A percentile compares a stretch with the other conserved stretches of the same genome.
Evolutionary conservation across 2,797 vertebrate genomes (phyloP).

Genomic region (Trematomus bernacchii): DNA sequence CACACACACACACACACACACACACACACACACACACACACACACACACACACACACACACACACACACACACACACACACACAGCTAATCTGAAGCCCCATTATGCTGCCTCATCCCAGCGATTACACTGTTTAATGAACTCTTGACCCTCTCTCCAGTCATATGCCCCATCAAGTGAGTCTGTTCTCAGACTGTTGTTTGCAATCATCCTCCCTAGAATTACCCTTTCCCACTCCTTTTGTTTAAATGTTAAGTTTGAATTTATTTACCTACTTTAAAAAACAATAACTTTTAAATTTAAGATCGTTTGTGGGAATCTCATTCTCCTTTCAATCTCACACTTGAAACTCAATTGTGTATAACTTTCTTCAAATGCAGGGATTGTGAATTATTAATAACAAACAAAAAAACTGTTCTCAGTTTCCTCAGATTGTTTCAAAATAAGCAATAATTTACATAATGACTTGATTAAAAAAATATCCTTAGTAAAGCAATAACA

Average conservation of each 20-base stretch:
- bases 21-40: neutral
- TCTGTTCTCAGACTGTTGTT: neutral
- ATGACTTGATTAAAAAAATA: no score
- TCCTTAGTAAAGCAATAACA: no score
- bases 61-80: slow-evolving; percentile 35
- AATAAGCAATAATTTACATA: neutral
- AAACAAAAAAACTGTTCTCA: neutral
- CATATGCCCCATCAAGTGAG: slow-evolving; percentile 32
- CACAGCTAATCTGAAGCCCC: slow-evolving; percentile 51
- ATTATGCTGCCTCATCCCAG: slow-evolving; percentile 53
- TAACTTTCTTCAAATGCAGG: neutral
- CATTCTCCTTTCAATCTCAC: no score
- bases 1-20: slow-evolving; percentile 25
- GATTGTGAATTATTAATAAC: neutral
- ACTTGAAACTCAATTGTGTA: neutral
- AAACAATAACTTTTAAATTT: slow-evolving; percentile 4
- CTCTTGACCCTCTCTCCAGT: slow-evolving; percentile 54
- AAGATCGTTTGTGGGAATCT: neutral
- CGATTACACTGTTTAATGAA: slow-evolving; percentile 64
- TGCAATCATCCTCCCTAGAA: neutral
- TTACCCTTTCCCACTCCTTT: neutral
- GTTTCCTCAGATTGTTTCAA: neutral
- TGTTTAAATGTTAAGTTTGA: neutral
- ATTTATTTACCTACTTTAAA: neutral
- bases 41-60: slow-evolving; percentile 23